Conservation (phyloP, 2,888 invertebrate species). For the Kryphioiulus occultus region DNA sequence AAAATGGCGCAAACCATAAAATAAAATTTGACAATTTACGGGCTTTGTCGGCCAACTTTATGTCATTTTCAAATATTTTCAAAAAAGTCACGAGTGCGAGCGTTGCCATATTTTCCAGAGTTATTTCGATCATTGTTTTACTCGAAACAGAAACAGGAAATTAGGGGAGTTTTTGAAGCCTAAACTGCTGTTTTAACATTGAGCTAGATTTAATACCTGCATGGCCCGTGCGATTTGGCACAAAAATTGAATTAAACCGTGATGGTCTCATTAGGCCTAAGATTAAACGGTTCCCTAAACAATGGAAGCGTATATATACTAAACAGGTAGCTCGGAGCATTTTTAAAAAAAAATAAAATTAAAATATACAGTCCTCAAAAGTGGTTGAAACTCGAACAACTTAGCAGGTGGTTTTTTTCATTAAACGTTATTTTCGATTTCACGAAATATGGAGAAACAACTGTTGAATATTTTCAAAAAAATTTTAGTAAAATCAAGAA, state of each 20-base stretch:
- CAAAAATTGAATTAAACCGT: not conserved
- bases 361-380: too few relatives aligned
- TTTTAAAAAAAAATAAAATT: not conserved
- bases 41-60: slow-evolving; percentile 11
- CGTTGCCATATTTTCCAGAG: not conserved
- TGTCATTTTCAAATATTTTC: not conserved
- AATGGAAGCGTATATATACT: slow-evolving; percentile 18
- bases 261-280: not conserved
- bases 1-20: slow-evolving; percentile 5
- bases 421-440: too few relatives aligned
- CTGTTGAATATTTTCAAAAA: too few relatives aligned
- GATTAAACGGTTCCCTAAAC: not conserved
- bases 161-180: not conserved
- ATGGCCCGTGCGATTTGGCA: not conserved
- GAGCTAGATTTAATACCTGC: not conserved
- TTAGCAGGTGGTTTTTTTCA: too few relatives aligned
- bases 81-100: not conserved
- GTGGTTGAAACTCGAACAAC: too few relatives aligned
- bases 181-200: not conserved
- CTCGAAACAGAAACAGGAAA: not conserved
- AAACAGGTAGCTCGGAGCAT: not conserved
- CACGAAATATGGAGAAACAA: too few relatives aligned
- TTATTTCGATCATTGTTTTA: slow-evolving; percentile 20
- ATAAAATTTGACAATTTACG: not conserved
- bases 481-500: too few relatives aligned